These are phyloP conservation scores for Xanthorhoe spadicearia DNA, from an alignment of 2,888 invertebrate species.

Conservation along the genomic window DNA sequence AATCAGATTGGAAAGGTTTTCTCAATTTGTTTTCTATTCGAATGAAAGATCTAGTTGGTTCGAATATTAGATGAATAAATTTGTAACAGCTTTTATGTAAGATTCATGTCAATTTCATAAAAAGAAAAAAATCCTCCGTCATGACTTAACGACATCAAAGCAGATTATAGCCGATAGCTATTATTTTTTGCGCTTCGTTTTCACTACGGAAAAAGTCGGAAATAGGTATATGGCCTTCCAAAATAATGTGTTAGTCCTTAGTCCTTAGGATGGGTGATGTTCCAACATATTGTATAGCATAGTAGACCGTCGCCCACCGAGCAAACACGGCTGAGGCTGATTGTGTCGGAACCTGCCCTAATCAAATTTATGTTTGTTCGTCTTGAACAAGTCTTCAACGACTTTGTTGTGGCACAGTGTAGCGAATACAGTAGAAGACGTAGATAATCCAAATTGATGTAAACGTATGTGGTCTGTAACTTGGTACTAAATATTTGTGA, in stretches of 20 bases:
- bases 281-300: background rate
- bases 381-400: conserved; percentile 61
- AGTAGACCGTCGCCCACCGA: conserved; percentile 48
- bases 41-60: background rate
- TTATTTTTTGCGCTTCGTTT: too few relatives aligned
- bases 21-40: conserved; percentile 4
- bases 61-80: background rate
- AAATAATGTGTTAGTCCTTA: background rate
- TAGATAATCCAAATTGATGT: background rate
- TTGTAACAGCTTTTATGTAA: background rate
- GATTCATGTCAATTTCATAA: too few relatives aligned
- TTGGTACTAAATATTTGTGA: too few relatives aligned
- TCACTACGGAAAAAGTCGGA: too few relatives aligned
- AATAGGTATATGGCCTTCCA: background rate
- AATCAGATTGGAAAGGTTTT: conserved; percentile 12
- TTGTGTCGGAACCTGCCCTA: conserved; percentile 77
- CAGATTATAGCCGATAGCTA: too few relatives aligned
- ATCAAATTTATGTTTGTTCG: conserved; percentile 82
- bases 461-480: too few relatives aligned
- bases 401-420: conserved; percentile 39
- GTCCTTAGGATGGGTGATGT: conserved; percentile 14
- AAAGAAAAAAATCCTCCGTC: too few relatives aligned
- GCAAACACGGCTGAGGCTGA: conserved; percentile 67
- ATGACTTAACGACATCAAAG: too few relatives aligned
- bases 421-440: conserved; percentile 12